Evolutionary conservation across 2,888 invertebrate genomes (phyloP), one percentile per base, ranked within the genome.

Genomic region (Eulithis testata): DNA sequence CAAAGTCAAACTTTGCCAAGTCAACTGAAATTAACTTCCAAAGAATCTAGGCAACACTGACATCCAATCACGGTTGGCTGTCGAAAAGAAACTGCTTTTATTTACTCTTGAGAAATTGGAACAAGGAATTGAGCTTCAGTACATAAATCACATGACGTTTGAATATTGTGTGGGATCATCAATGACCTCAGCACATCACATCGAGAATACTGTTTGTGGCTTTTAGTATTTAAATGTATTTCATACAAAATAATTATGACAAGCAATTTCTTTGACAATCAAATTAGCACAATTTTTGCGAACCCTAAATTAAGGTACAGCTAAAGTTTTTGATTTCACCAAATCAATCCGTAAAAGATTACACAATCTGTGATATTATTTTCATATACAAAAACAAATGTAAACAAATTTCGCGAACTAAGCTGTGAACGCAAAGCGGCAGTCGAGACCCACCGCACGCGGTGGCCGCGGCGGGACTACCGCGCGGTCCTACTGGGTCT

Each of bases 391-490:
- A 45, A 52, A 11, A 12, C 7, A 47, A 37, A 11, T 49, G 40
- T 21, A 55, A 55, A 55, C 27, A 43, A 44, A 37, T 70, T 63
- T 63, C 73, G 73, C 67, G 67, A 49, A 49, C 21, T 37, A 69
- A 72, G 61, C 14, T 14, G 11, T 54, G n/a, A 37, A 56, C 43
- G 31, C 36, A 51, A 40, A 37, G 12, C 14, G n/a, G 12, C 14
- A 11, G 57, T 21, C 77, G 78, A 72, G 75, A 85, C 85, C 89
- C 90, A 89, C 88, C 89, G 89, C 87, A 81, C 88, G 86, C 90
- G 90, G 86, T 86, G 88, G 77, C 75, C 86, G 90, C 90, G 89
- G 87, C 89, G 89, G 89, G 87, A 91, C 91, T 91, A 87, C 36
- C 49, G 49, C 21, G 4, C 12, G 6, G 47, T 47, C 12, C 47